These are phyloP conservation scores for Cottoperca gobio DNA, from an alignment of 2,797 vertebrate genomes.

Conservation along the genomic window DNA sequence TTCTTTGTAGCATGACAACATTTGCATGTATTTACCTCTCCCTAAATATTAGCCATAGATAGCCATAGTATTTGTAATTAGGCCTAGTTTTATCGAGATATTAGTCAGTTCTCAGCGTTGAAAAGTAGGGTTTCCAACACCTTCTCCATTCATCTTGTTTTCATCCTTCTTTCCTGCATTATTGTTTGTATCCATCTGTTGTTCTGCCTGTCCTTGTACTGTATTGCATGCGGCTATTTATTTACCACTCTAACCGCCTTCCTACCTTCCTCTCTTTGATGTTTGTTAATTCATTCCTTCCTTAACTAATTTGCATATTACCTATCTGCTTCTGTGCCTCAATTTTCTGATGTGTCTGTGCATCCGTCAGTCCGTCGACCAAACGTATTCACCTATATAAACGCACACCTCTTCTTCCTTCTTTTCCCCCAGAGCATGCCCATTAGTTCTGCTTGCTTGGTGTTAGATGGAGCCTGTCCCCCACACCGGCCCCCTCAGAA, in stretches of 20 bases:
- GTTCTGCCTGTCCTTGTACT: conserved; percentile 22
- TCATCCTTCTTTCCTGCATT: conserved; percentile 25
- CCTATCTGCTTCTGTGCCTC: background rate
- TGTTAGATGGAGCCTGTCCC: conserved; percentile 75
- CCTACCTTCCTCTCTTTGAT: background rate
- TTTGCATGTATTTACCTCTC: conserved; percentile 13
- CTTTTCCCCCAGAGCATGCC: conserved; percentile 63
- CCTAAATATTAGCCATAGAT: conserved; percentile 14
- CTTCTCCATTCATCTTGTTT: conserved; percentile 39
- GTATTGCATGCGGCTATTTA: conserved; percentile 24
- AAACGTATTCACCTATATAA: conserved; percentile 39
- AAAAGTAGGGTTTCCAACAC: conserved; percentile 25
- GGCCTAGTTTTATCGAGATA: background rate
- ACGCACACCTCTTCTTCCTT: conserved; percentile 31
- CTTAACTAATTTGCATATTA: conserved; percentile 22
- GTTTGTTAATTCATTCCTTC: conserved; percentile 16
- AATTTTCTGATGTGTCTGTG: background rate
- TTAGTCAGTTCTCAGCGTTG: conserved; percentile 17
- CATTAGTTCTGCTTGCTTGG: conserved; percentile 82
- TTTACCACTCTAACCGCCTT: conserved; percentile 9
- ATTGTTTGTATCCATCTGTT: conserved; percentile 22
- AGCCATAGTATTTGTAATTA: conserved; percentile 16
- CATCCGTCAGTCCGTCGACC: conserved; percentile 16
- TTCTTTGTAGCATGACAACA: conserved; percentile 16
- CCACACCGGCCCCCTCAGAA: conserved; percentile 56